Percentiles rank a stretch among this genome's conserved stretches.
These are phyloP conservation scores for Eulemur macaco DNA, from an alignment of 2,113 vertebrate species.

Conservation along the genomic window DNA sequence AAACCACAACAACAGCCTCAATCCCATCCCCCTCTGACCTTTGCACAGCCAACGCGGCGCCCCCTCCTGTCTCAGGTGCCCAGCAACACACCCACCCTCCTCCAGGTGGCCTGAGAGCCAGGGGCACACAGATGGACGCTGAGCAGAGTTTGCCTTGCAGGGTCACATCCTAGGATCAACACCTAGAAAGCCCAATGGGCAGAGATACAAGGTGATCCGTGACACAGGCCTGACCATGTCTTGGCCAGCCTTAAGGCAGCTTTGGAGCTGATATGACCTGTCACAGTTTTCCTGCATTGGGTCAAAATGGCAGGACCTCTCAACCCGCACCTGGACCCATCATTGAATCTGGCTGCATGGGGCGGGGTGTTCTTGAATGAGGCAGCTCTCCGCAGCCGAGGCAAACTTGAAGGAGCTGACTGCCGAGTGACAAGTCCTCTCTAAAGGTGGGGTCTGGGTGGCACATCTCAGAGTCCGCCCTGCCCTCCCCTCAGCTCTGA, in stretches of 20 bases:
- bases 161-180: neutral
- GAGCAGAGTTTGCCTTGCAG: neutral
- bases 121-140: fast-evolving
- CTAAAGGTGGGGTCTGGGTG: neutral
- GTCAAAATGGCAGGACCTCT: neutral
- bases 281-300: fast-evolving
- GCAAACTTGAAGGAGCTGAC: neutral
- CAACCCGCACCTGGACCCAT: fast-evolving
- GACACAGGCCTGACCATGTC: fast-evolving
- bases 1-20: fast-evolving
- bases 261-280: neutral
- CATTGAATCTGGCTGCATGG: fast-evolving
- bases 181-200: neutral
- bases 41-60: neutral
- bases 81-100: fast-evolving
- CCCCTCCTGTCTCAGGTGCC: fast-evolving
- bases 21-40: fast-evolving
- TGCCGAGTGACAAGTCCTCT: fast-evolving
- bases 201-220: no score
- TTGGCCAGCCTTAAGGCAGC: no score
- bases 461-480: neutral
- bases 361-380: neutral
- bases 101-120: fast-evolving
- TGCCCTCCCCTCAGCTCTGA: neutral
- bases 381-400: neutral